These are phyloP conservation scores for Platypus cylindrus DNA, from an alignment of 2,888 invertebrate species.

Conservation along the genomic window DNA sequence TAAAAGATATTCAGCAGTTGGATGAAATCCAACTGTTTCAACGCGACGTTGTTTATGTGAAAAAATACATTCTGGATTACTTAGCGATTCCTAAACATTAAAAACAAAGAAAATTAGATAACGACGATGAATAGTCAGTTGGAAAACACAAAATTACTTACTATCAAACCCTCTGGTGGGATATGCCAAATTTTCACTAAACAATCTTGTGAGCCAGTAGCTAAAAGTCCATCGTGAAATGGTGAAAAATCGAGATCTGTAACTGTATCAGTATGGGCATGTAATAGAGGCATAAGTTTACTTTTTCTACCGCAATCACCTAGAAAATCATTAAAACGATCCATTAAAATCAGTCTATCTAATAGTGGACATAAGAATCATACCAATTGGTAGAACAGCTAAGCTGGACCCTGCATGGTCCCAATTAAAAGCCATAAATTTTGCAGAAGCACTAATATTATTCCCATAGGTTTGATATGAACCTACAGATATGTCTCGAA, in stretches of 20 bases:
- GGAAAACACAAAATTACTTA: conserved; percentile 6
- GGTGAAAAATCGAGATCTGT: conserved; percentile 94
- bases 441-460: conserved; percentile 85
- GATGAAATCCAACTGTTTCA: conserved; percentile 85
- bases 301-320: conserved; percentile 82
- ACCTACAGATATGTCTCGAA: conserved; percentile 80
- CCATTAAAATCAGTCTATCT: neutral
- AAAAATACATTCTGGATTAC: conserved; percentile 67
- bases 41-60: conserved; percentile 75
- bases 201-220: conserved; percentile 83
- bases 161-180: conserved; percentile 58
- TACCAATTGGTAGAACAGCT: conserved; percentile 16
- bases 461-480: conserved; percentile 91
- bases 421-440: conserved; percentile 92
- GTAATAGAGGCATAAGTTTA: conserved; percentile 74
- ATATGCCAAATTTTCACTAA: conserved; percentile 85
- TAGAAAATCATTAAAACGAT: conserved; percentile 29
- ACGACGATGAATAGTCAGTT: neutral
- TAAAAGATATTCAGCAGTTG: conserved; percentile 78
- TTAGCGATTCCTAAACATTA: conserved; percentile 51
- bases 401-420: conserved; percentile 61
- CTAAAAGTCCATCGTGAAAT: conserved; percentile 83
- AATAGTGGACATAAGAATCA: conserved; percentile 1
- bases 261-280: conserved; percentile 80
- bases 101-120: conserved; percentile 1